Percentiles rank a stretch among this genome's conserved stretches.
These are phyloP conservation scores for Chrysaora quinquecirrha DNA, from an alignment of 30 jellyfish, hydroid and myxozoan genomes.

Conservation along the genomic window DNA sequence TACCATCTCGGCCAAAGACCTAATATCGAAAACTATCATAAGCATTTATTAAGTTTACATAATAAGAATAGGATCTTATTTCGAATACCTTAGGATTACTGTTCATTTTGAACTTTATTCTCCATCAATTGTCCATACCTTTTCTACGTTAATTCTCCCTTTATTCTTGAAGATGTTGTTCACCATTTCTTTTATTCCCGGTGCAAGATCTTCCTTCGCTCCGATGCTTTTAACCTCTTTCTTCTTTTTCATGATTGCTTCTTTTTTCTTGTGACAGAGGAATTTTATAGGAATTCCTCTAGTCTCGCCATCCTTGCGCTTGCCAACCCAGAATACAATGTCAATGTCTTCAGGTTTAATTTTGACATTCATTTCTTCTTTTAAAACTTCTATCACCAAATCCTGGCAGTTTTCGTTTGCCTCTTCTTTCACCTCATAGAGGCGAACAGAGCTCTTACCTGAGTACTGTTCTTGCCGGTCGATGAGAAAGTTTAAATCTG, in stretches of 20 bases:
- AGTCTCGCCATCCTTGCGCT: neutral
- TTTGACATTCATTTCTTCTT: conserved; percentile 3
- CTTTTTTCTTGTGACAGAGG: neutral
- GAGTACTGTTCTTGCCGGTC: conserved; percentile 22
- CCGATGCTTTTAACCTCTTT: neutral
- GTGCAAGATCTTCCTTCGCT: conserved; percentile 27
- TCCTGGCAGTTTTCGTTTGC: neutral
- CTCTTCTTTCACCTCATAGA: neutral
- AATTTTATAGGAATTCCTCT: conserved; percentile 2
- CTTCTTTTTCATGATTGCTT: neutral
- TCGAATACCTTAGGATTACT: neutral
- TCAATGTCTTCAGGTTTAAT: conserved; percentile 4
- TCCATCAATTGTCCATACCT: conserved; percentile 35
- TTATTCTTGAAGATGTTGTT: conserved; percentile 2
- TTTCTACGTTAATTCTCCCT: neutral
- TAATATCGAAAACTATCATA: neutral
- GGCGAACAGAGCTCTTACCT: neutral
- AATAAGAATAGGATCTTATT: neutral
- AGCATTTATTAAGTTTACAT: neutral
- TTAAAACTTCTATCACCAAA: neutral
- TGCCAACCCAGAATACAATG: conserved; percentile 21
- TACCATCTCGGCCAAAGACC: neutral
- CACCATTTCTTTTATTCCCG: conserved; percentile 7
- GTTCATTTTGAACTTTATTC: neutral
- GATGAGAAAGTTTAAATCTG: neutral